Conservation (phyloP, 1,140 invertebrate genomes). For the Drosophila lacteicornis region DNA sequence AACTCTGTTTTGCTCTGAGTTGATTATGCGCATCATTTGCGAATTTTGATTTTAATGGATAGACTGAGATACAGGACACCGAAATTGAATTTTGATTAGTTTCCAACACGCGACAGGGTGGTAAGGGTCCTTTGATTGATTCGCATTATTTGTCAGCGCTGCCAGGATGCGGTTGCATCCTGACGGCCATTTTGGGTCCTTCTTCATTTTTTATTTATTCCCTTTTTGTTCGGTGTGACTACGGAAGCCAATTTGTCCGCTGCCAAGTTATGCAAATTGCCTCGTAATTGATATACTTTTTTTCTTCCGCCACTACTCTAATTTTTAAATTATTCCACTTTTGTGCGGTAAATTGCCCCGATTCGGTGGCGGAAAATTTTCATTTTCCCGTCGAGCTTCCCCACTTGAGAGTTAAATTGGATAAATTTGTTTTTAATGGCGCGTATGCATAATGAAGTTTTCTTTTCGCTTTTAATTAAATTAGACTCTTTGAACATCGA, state of each 20-base stretch:
- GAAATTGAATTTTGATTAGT: constrained; percentile 82
- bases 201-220: constrained; percentile 12
- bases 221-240: constrained; percentile 2
- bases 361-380: constrained; percentile 27
- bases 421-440: constrained; percentile 43
- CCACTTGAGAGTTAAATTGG: constrained; percentile 36
- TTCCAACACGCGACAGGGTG: constrained; percentile 45
- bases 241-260: constrained; percentile 37
- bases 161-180: constrained; percentile 38
- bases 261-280: constrained; percentile 53
- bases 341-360: constrained; percentile 29
- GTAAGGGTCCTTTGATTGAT: constrained; percentile 69
- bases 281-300: constrained; percentile 55
- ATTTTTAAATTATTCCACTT: constrained; percentile 46
- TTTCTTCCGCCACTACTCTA: constrained; percentile 11
- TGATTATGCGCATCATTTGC: constrained; percentile 83
- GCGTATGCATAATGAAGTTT: constrained; percentile 31
- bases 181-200: neutral
- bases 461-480: constrained; percentile 24
- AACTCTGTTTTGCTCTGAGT: constrained; percentile 47
- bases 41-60: constrained; percentile 80
- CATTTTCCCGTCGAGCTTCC: constrained; percentile 3
- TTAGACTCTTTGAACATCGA: constrained; percentile 5
- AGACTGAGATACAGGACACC: constrained; percentile 16
- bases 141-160: constrained; percentile 73